Evolutionary conservation across 2,113 vertebrate species (phyloP).

Genomic region (Glaucomys volans): DNA sequence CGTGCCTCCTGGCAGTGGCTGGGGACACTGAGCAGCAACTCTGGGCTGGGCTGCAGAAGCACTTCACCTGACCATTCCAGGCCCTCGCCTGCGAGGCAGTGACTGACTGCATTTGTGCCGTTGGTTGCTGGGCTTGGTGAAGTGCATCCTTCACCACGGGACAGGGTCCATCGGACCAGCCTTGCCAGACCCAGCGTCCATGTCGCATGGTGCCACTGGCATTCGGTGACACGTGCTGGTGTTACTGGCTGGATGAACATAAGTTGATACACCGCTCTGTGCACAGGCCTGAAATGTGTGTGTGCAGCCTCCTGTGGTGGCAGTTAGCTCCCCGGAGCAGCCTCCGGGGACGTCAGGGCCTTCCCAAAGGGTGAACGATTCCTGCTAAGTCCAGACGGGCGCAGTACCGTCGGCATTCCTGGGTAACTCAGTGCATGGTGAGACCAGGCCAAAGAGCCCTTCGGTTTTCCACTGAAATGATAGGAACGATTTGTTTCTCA

Average conservation of each 20-base stretch:
- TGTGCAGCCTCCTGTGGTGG: accelerated
- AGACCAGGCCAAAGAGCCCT: no score
- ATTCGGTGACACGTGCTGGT: neutral
- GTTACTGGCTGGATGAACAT: neutral
- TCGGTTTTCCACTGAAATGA: no score
- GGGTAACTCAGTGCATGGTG: neutral
- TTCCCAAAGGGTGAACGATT: neutral
- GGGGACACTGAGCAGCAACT: neutral
- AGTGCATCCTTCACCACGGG: neutral
- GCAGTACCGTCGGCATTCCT: neutral
- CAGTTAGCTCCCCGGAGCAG: neutral
- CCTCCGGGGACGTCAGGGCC: neutral
- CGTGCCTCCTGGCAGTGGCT: neutral
- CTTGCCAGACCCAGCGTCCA: neutral
- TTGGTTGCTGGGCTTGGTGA: neutral
- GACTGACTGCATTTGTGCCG: neutral
- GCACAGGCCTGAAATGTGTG: no score
- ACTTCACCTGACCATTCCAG: neutral
- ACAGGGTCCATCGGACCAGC: neutral
- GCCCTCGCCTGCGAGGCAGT: neutral
- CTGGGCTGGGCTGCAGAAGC: neutral
- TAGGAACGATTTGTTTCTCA: neutral
- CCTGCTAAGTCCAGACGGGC: neutral
- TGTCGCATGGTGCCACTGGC: neutral
- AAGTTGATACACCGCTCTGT: neutral